Percentiles rank a stretch among this genome's conserved stretches.
phyloP scores from a whole-genome alignment of 2,888 invertebrate species.

The Candidula unifasciata region DNA sequence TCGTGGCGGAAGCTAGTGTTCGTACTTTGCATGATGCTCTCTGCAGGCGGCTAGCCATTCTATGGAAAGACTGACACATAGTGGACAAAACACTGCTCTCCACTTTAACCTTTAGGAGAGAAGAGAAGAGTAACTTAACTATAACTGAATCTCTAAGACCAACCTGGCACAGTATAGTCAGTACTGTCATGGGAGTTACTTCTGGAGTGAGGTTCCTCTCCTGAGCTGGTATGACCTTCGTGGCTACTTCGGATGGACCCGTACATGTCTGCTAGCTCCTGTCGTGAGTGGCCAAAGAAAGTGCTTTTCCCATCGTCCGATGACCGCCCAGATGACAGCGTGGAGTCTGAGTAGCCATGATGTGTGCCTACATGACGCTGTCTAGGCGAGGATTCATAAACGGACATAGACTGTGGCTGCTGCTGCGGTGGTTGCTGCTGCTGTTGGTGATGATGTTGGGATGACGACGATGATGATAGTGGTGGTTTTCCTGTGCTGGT shows the following conservation, averaged over 20 bases:
- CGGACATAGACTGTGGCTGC: conserved; percentile 53
- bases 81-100: too few relatives aligned
- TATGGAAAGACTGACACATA: too few relatives aligned
- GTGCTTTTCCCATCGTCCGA: conserved; percentile 66
- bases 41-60: too few relatives aligned
- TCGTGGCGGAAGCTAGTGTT: too few relatives aligned
- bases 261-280: conserved; percentile 57
- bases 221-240: conserved; percentile 61
- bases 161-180: conserved; percentile 63
- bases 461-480: conserved; percentile 36
- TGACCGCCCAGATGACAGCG: conserved; percentile 67
- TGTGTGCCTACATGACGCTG: conserved; percentile 43
- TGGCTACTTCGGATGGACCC: conserved; percentile 60
- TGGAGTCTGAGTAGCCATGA: conserved; percentile 67
- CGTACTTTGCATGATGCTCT: too few relatives aligned
- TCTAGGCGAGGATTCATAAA: conserved; percentile 58
- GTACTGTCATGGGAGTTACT: conserved; percentile 68
- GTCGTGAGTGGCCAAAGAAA: conserved; percentile 51
- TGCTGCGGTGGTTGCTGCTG: conserved; percentile 46
- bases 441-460: conserved; percentile 35
- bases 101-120: too few relatives aligned
- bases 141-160: conserved; percentile 38
- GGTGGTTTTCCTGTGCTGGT: conserved; percentile 44
- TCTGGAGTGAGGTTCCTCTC: conserved; percentile 64
- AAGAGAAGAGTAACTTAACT: not conserved